These are phyloP conservation scores for Mormyrus lacerda DNA, from an alignment of 2,113 vertebrate genomes.

Conservation along the genomic window DNA sequence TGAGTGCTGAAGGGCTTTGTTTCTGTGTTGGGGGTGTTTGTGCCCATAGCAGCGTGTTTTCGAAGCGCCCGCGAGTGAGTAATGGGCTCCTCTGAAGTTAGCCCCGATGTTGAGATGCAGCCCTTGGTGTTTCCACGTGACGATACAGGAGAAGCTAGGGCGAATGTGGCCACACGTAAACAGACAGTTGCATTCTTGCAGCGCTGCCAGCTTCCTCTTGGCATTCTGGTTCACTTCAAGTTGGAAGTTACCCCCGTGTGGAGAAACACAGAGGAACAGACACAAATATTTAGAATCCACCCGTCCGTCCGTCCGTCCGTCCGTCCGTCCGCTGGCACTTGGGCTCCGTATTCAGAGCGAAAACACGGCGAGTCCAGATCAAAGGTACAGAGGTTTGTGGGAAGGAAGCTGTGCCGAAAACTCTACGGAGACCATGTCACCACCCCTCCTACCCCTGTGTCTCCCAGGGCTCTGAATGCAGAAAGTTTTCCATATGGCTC, in stretches of 20 bases:
- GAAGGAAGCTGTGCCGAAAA: background rate
- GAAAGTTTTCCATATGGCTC: background rate
- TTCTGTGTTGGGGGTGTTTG: background rate
- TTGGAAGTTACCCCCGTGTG: background rate
- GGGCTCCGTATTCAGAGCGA: background rate
- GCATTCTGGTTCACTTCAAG: background rate
- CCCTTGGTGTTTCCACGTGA: background rate
- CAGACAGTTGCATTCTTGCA: constrained; percentile 3
- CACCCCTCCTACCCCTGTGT: background rate
- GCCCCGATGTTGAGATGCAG: background rate
- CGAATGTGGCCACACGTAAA: background rate
- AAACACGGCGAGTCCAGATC: background rate
- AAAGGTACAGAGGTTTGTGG: background rate
- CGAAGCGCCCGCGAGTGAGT: background rate
- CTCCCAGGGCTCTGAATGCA: background rate
- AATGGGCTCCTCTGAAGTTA: background rate
- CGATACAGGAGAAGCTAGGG: background rate
- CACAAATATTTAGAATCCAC: background rate
- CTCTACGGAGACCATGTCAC: background rate
- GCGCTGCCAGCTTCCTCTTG: background rate
- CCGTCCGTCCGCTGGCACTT: background rate
- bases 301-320: too few relatives aligned
- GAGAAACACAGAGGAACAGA: background rate
- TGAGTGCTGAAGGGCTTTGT: background rate
- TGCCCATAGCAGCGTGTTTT: background rate